These are phyloP conservation scores for Dinothrombium tinctorium DNA, from an alignment of 1,140 invertebrate genomes.

Conservation along the genomic window DNA sequence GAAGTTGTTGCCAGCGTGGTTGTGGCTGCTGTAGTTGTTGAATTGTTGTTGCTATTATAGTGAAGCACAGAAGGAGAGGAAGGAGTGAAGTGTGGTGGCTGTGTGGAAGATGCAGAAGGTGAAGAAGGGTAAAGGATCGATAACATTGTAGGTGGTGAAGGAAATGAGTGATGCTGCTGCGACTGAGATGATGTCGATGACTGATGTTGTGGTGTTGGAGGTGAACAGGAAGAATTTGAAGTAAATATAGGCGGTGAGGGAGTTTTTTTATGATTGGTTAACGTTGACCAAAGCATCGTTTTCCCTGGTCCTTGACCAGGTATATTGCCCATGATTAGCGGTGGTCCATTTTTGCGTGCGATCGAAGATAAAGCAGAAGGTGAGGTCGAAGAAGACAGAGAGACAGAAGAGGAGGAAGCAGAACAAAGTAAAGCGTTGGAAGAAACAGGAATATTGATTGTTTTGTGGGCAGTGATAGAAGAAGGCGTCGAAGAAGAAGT, in stretches of 20 bases:
- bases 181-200: conserved; percentile 11
- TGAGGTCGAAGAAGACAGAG: neutral
- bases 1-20: no score
- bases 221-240: neutral
- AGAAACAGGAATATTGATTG: neutral
- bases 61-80: neutral
- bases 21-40: no score
- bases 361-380: no score
- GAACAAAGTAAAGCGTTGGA: neutral
- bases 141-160: neutral
- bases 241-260: neutral
- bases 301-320: conserved; percentile 6
- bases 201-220: conserved; percentile 4
- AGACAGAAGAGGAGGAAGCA: neutral
- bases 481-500: conserved; percentile 1
- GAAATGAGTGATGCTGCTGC: neutral
- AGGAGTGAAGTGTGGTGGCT: neutral
- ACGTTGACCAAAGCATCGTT: conserved; percentile 7
- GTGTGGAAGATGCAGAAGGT: neutral
- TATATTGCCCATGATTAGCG: conserved; percentile 6
- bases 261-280: neutral
- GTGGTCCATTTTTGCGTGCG: no score
- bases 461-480: conserved; percentile 5
- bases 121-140: neutral
- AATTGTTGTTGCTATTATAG: no score